Base-by-base conservation (phyloP, 1,140 invertebrate genomes). In the Rhyzopertha dominica region DNA sequence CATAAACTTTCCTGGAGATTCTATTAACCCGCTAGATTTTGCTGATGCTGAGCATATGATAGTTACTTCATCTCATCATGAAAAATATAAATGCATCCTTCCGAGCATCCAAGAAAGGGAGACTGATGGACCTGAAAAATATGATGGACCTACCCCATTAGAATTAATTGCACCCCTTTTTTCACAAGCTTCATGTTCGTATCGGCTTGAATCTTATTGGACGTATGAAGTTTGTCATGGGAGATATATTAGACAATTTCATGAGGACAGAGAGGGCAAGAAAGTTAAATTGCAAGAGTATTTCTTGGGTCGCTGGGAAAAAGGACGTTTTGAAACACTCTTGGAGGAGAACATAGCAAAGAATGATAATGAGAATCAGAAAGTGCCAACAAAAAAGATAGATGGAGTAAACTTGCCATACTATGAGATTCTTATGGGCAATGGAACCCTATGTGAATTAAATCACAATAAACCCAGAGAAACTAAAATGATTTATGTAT, bases 191-290 rank as follows among this genome's bases (percentile, higher is more conserved):
- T 67, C 70, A 3, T 97, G 92, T 69, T 90, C 89, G 0, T 93
- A 90, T 54, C 78, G 86, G 49, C 72, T 97, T 41, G 95, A 98
- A 67, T 84, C 84, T 26, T 98, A 95, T 67, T 98, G 95, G 95
- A 93, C 88, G 0, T 98, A 98, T 73, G 93, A 98, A 71, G 73
- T 98, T 7, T 98, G 95, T 63, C 95, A 98, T 74, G 93, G 93
- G 4, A 75, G 78, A 52, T 83, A 86, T 66, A 79, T 98, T 2
- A 74, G 87, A 8, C 95, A 98, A 62, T 98, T 93, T 70, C 94
- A 98, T 67, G 94, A 97, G 69, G 90, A 94, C 58, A 78, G 90
- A 49, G 92, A 95, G 68, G 86, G 82, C 48, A 90, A 88, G 61
- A 83, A 82, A 60, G 73, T 82, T 0, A 86, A 83, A 64, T 67